phyloP scores from a whole-genome alignment of 2,113 vertebrate genomes.

The Australoheros scitulus region DNA sequence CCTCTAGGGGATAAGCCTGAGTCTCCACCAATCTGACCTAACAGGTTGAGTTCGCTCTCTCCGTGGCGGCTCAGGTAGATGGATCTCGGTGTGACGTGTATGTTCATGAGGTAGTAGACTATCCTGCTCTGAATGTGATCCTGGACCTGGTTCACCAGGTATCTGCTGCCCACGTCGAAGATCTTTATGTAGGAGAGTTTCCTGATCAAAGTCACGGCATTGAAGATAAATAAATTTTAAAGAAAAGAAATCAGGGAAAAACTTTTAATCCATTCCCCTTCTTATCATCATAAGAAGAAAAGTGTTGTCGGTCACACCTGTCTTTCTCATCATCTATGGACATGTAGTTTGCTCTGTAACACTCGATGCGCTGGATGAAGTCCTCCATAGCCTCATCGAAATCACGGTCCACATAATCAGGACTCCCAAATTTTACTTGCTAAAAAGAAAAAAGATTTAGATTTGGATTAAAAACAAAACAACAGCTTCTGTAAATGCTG shows the following conservation, averaged over 20 bases:
- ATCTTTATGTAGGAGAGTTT: slow-evolving; percentile 92
- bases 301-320: slow-evolving; percentile 75
- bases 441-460: slow-evolving; percentile 44
- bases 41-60: slow-evolving; percentile 88
- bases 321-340: slow-evolving; percentile 86
- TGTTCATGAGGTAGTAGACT: slow-evolving; percentile 95
- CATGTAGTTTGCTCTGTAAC: slow-evolving; percentile 84
- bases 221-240: background rate
- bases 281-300: background rate
- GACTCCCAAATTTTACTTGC: slow-evolving; percentile 92
- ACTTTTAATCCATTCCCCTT: background rate
- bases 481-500: background rate
- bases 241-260: accelerated
- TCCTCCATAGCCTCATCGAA: slow-evolving; percentile 86
- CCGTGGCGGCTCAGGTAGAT: slow-evolving; percentile 92
- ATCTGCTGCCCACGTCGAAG: slow-evolving; percentile 87
- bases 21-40: slow-evolving; percentile 86
- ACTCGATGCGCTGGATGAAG: slow-evolving; percentile 87
- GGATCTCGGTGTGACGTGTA: slow-evolving; percentile 86
- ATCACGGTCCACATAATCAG: slow-evolving; percentile 85
- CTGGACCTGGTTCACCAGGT: slow-evolving; percentile 88
- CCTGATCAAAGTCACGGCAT: slow-evolving; percentile 58
- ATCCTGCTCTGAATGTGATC: slow-evolving; percentile 91
- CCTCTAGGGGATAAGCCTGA: slow-evolving; percentile 83
- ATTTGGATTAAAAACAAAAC: background rate